Conservation (phyloP, 2,797 vertebrate species). For the Lindbergichthys nudifrons region DNA sequence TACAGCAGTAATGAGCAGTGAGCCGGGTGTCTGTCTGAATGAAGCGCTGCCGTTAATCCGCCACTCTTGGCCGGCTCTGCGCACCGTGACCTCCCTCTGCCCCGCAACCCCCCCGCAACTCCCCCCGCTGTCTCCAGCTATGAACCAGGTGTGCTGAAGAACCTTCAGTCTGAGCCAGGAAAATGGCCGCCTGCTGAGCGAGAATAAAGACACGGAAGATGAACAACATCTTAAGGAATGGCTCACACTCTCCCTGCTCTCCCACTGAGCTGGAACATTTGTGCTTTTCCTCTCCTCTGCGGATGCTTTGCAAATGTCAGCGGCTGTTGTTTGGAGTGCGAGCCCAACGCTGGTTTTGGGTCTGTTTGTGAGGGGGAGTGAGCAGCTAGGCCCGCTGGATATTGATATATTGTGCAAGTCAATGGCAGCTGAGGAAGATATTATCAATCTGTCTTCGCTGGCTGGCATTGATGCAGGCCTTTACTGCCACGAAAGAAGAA, state of each 20-base stretch:
- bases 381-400: slow-evolving; percentile 35
- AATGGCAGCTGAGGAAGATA: slow-evolving; percentile 49
- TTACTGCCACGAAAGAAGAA: slow-evolving; percentile 15
- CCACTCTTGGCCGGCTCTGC: slow-evolving; percentile 49
- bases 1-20: slow-evolving; percentile 57
- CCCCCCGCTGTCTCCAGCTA: slow-evolving; percentile 55
- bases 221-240: slow-evolving; percentile 65
- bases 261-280: slow-evolving; percentile 60
- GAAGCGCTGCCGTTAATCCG: slow-evolving; percentile 65
- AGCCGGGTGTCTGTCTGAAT: slow-evolving; percentile 64
- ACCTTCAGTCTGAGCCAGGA: slow-evolving; percentile 55
- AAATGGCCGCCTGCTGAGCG: slow-evolving; percentile 61
- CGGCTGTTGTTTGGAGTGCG: slow-evolving; percentile 64
- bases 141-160: slow-evolving; percentile 71
- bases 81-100: slow-evolving; percentile 59
- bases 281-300: slow-evolving; percentile 56
- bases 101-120: slow-evolving; percentile 39
- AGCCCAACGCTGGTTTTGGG: slow-evolving; percentile 57
- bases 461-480: slow-evolving; percentile 21
- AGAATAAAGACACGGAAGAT: slow-evolving; percentile 60
- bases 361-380: slow-evolving; percentile 54
- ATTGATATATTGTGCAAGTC: slow-evolving; percentile 61
- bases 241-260: slow-evolving; percentile 37
- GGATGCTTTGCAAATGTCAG: slow-evolving; percentile 76
- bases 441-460: slow-evolving; percentile 39